A percentile compares a stretch with the other conserved stretches of the same genome.
phyloP scores from a whole-genome alignment of 2,113 vertebrate species.

The Dendrocopos noguchii region DNA sequence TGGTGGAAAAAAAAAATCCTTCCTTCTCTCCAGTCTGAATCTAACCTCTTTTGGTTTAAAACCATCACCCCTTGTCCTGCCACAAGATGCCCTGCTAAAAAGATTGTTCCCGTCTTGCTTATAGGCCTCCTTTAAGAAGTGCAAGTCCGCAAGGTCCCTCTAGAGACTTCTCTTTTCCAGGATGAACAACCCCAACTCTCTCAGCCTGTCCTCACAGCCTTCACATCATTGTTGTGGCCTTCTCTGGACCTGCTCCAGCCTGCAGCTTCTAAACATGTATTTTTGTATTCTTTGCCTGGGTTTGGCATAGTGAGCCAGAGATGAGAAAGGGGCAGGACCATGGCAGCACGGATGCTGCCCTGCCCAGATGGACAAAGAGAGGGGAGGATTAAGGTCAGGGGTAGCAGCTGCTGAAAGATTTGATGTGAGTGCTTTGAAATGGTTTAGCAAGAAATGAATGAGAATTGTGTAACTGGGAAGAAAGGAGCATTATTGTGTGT shows the following conservation, averaged over 20 bases:
- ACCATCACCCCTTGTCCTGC: too few species aligned
- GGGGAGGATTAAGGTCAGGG: neutral
- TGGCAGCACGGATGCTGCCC: neutral
- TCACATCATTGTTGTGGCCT: too few species aligned
- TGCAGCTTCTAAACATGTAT: neutral
- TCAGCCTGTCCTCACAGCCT: too few species aligned
- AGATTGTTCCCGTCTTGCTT: too few species aligned
- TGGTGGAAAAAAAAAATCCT: neutral
- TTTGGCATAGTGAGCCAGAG: neutral
- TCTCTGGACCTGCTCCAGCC: neutral
- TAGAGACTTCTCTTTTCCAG: too few species aligned
- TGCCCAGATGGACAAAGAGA: neutral
- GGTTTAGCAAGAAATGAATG: slow-evolving; percentile 38
- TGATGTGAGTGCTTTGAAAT: slow-evolving; percentile 54
- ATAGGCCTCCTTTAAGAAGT: too few species aligned
- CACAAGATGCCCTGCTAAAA: too few species aligned
- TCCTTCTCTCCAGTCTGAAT: too few species aligned
- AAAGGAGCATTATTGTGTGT: slow-evolving; percentile 9
- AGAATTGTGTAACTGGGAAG: slow-evolving; percentile 4
- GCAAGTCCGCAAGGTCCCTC: too few species aligned
- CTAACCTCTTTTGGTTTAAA: too few species aligned
- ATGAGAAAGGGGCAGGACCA: neutral
- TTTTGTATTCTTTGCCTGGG: slow-evolving; percentile 15
- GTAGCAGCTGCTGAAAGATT: slow-evolving; percentile 44
- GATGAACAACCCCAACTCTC: too few species aligned